Conservation (phyloP, 2,797 vertebrate genomes). For the Benthosema pterotum region DNA sequence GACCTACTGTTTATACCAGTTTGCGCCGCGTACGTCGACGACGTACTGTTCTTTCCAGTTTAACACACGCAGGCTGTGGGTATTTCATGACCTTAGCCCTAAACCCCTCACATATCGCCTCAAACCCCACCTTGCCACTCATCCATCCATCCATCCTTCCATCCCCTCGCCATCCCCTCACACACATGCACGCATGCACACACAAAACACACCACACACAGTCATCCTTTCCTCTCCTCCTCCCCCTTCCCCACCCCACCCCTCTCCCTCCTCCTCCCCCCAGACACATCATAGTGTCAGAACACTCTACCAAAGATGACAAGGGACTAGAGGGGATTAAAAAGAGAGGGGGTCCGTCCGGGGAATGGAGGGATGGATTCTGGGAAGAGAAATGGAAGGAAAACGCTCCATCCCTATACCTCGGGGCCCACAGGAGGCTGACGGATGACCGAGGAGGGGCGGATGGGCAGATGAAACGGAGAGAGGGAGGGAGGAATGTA, state of each 20-base stretch:
- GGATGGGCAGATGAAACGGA: constrained; percentile 18
- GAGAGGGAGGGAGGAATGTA: constrained; percentile 38
- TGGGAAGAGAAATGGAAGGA: constrained; percentile 44
- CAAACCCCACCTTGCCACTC: no score
- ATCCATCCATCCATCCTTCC: no score
- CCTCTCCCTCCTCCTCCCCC: constrained; percentile 47
- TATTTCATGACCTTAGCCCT: constrained; percentile 3
- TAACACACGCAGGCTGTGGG: constrained; percentile 53
- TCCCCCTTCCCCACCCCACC: constrained; percentile 19
- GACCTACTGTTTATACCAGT: no score
- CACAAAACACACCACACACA: no score
- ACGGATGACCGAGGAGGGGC: constrained; percentile 46
- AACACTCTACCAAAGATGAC: constrained; percentile 86
- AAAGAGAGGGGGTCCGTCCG: constrained; percentile 39
- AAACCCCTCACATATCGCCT: background rate
- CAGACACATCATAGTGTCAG: constrained; percentile 84
- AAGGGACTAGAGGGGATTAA: constrained; percentile 74
- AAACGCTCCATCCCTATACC: constrained; percentile 21
- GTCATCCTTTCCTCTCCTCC: constrained; percentile 25
- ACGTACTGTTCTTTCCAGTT: constrained; percentile 40
- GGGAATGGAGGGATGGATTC: constrained; percentile 24
- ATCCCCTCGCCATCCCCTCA: no score
- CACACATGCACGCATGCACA: no score
- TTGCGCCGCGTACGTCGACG: no score
- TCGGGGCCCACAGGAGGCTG: constrained; percentile 36